Base-by-base conservation (phyloP, 2,113 vertebrate genomes). In the Ivindomyrus marchei region DNA sequence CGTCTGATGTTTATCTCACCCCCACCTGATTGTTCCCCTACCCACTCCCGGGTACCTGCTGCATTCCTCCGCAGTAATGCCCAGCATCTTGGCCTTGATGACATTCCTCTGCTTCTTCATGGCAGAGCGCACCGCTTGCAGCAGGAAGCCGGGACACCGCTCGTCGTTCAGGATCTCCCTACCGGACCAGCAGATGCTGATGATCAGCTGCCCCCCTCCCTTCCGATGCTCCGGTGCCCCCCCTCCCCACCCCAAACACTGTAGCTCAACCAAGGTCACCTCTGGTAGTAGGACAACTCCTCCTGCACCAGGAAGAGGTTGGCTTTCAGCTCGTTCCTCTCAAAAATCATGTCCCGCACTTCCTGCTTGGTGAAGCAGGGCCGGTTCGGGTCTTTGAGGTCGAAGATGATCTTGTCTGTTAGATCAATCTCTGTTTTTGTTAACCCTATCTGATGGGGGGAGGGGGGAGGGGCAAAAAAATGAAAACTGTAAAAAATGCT, bases 31-130 rank as follows among this genome's bases (percentile, higher is more conserved):
- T 8, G 21, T 3, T 13, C 27, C 27, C 66, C 27, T 3, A 2
- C 62, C n/a, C 11, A 9, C 27, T 15, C 70, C 31, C 13, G 0
- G 3, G 1, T 17, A 98, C 98, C 97, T 98, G 96, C 97, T 97
- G 0, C 93, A 96, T 0, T 96, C 93, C 31, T 96, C 96, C 84
- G 96, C 97, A 0, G 89, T 89, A 0, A 96, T 98, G 27, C 98
- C 98, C 85, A 99, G 95, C 98, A 99, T 99, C 94, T 99, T 99
- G 24, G 98, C 97, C 89, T 98, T 97, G 91, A 99, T 98, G 92
- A 99, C 96, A 50, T 94, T 98, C 86, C 96, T 96, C 93, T 96
- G 97, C 86, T 97, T 98, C 91, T 94, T 97, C 91, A 99, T 96
- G 80, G 96, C 96, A 0, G 97, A 96, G 83, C 97, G 97, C 92